phyloP scores from a whole-genome alignment of 2,797 vertebrate genomes.

The Vespertilio murinus region DNA sequence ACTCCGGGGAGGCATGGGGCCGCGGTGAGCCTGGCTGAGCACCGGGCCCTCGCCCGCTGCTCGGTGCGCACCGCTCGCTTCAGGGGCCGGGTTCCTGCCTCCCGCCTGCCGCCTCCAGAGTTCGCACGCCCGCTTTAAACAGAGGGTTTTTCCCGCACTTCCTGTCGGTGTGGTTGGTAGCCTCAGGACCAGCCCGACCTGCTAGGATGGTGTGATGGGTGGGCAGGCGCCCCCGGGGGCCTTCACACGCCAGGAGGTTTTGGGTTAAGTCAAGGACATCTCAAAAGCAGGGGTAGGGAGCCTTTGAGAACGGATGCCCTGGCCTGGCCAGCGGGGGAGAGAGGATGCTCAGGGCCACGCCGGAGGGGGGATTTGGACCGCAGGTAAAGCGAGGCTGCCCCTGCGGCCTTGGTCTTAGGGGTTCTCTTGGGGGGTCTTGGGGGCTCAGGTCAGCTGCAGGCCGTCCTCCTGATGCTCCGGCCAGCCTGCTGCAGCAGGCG shows the following conservation, averaged over 20 bases:
- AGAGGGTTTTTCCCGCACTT: not conserved
- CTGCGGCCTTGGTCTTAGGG: not conserved
- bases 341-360: not conserved
- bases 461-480: not conserved
- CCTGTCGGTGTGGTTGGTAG: not conserved
- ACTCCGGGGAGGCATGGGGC: not conserved
- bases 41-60: not conserved
- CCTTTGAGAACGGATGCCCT: not conserved
- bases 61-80: not conserved
- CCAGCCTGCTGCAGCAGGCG: not conserved
- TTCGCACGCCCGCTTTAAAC: not conserved
- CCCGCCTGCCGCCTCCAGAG: not conserved
- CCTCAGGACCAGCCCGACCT: not conserved
- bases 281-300: not conserved
- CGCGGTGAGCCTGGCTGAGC: not conserved
- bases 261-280: not conserved
- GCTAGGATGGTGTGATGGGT: not conserved
- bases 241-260: not conserved
- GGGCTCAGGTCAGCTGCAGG: not conserved
- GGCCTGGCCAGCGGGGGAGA: not conserved
- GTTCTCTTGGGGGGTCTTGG: not conserved
- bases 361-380: not conserved
- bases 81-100: not conserved
- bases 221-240: not conserved
- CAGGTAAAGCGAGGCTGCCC: not conserved